These are phyloP conservation scores for Gymnogyps californianus DNA, from an alignment of 2,113 vertebrate genomes.

Conservation along the genomic window DNA sequence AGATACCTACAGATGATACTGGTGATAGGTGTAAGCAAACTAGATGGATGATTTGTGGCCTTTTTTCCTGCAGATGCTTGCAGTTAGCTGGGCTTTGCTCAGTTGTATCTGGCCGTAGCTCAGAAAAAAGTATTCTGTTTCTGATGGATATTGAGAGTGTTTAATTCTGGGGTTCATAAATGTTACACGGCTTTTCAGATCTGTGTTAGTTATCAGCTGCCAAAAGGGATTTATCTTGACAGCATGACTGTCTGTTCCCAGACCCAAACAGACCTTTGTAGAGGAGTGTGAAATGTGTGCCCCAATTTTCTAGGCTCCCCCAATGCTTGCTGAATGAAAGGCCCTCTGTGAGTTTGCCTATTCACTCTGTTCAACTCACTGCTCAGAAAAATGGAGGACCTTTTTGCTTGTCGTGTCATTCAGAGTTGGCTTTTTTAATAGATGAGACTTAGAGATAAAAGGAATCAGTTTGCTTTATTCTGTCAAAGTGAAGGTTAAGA, in stretches of 20 bases:
- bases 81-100: background rate
- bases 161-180: background rate
- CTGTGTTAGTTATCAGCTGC: background rate
- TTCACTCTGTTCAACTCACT: background rate
- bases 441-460: background rate
- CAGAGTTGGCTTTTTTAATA: background rate
- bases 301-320: conserved; percentile 1
- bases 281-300: background rate
- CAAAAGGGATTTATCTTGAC: background rate
- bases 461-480: conserved; percentile 15
- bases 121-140: background rate
- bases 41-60: background rate
- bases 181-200: background rate
- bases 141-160: background rate
- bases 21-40: background rate
- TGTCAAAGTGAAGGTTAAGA: conserved; percentile 30
- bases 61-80: background rate
- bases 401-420: background rate
- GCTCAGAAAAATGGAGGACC: background rate
- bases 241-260: background rate
- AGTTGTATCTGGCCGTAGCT: background rate
- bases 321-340: background rate
- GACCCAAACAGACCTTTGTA: background rate
- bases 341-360: background rate
- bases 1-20: background rate